Conservation (phyloP, 1,140 invertebrate genomes). For the Tachypleus tridentatus region DNA sequence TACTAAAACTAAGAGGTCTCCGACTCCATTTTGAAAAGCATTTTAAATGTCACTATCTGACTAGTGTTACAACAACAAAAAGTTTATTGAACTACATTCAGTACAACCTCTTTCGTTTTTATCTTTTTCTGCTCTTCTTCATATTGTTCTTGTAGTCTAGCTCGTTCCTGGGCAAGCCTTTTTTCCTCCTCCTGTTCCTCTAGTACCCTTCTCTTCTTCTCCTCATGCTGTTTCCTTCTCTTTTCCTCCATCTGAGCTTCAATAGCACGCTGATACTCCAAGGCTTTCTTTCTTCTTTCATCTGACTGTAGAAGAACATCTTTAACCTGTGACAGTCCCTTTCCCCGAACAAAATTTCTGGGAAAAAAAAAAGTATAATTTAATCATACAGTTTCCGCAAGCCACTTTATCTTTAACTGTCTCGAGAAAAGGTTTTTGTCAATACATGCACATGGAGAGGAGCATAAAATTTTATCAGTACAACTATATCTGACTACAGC, state of each 20-base stretch:
- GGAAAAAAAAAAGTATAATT: no score
- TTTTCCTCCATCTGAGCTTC: slow-evolving; percentile 42
- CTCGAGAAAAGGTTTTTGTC: no score
- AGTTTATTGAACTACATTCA: neutral
- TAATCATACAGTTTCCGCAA: no score
- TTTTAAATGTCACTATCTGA: no score
- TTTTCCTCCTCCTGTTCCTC: slow-evolving; percentile 14
- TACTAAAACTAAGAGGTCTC: no score
- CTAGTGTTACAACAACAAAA: no score
- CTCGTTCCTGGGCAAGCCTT: slow-evolving; percentile 10
- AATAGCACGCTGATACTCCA: slow-evolving; percentile 57
- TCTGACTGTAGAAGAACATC: slow-evolving; percentile 52
- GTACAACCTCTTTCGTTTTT: slow-evolving; percentile 14
- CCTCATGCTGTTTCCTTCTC: neutral
- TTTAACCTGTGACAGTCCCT: slow-evolving; percentile 55
- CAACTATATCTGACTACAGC: no score
- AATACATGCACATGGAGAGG: no score
- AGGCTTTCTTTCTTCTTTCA: slow-evolving; percentile 49
- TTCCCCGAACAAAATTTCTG: slow-evolving; percentile 52
- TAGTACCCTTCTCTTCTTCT: slow-evolving; percentile 10
- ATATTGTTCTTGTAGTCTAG: slow-evolving; percentile 14
- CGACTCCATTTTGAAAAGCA: no score
- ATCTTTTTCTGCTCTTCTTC: slow-evolving; percentile 15
- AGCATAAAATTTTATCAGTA: no score
- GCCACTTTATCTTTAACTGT: no score